Evolutionary conservation across 2,888 invertebrate species (phyloP), one percentile per base, ranked within the genome.

Genomic region (Blastobasis adustella): DNA sequence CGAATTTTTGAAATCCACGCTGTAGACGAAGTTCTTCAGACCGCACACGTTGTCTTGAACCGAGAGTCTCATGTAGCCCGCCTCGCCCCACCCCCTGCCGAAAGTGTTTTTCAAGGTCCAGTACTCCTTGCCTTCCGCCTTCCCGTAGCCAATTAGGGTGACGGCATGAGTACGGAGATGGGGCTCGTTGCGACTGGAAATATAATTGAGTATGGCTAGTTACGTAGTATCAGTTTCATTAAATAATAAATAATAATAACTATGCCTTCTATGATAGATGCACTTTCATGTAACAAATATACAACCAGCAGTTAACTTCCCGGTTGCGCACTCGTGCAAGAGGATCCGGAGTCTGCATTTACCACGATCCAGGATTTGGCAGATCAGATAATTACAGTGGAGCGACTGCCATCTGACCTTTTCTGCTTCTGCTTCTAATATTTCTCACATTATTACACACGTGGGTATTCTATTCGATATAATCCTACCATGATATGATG

Each of bases 21-120:
- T 46, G 37, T 49, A 52, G 0, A 51, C 52, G 10, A 39, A 43
- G 38, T 57, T 56, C 53, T 54, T 56, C 4, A 58, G 44, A 2
- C 56, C 59, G 10, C 59, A 58, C 0, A 46, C 46, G 37, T 54
- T 52, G n/a, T 50, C 9, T 45, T 52, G 48, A 4, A 49, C 49
- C 4, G 54, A 54, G 36, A 62, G 43, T 8, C 53, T 50, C 49
- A 61, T 57, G 51, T 57, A 62, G 0, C 62, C 60, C 0, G 51
- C 37, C 38, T 61, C 61, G 10, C 58, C 62, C 62, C 62, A 62
- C 7, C 10, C 42, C 6, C 10, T 37, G 9, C 57, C 56, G 45
- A 55, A 61, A 1, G 58, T 58, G 47, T 62, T 62, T 48, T 62
- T 62, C 7, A 62, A 49, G 37, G 56, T 53, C 62, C 62, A 62